These are phyloP conservation scores for Pelusios castaneus DNA, from an alignment of 2,113 vertebrate species.

Conservation along the genomic window DNA sequence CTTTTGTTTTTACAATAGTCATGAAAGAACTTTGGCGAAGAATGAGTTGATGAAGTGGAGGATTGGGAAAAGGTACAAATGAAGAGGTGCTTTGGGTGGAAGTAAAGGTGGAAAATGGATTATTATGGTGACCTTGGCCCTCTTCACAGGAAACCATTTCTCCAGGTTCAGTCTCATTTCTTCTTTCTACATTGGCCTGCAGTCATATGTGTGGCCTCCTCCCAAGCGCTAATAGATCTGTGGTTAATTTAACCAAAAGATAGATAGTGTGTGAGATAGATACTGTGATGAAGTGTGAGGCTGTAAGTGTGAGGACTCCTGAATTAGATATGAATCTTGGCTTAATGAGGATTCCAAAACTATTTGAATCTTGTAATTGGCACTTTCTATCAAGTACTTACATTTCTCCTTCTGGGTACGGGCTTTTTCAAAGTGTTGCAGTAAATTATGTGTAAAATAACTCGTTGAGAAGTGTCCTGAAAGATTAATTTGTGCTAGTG, in stretches of 20 bases:
- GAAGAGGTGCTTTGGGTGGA: background rate
- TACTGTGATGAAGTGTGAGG: fast-evolving
- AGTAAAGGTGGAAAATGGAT: background rate
- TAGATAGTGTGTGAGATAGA: background rate
- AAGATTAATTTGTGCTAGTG: background rate
- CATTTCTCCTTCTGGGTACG: background rate
- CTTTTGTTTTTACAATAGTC: background rate
- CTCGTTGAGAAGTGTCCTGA: background rate
- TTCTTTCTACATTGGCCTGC: background rate
- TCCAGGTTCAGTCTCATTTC: background rate
- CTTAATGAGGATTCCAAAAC: background rate
- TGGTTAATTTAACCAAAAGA: background rate
- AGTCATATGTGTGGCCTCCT: background rate
- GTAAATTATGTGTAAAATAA: background rate
- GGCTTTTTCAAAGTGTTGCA: background rate
- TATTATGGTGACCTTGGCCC: background rate
- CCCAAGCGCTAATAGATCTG: background rate
- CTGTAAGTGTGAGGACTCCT: too few species aligned
- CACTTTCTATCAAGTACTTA: background rate
- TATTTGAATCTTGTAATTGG: background rate
- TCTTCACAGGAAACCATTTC: background rate
- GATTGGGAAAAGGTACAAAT: background rate
- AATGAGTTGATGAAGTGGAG: background rate
- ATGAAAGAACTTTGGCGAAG: background rate
- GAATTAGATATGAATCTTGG: background rate